Base-by-base conservation (phyloP, 2,797 vertebrate genomes). In the Varecia variegata region DNA sequence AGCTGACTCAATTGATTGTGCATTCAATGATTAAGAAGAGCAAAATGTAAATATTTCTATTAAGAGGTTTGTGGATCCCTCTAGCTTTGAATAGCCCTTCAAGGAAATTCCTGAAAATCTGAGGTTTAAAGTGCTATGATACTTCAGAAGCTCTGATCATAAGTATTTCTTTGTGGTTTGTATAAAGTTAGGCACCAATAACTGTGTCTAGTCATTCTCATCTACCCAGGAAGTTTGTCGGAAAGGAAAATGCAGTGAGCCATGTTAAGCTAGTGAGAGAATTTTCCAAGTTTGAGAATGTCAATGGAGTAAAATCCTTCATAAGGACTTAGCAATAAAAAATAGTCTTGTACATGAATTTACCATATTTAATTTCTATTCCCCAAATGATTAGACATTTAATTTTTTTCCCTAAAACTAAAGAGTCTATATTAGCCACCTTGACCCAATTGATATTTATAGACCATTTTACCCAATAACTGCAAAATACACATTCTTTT, bases 391-490 rank as follows among this genome's bases (percentile, higher is more conserved):
- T 77, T 96, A 77, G 74, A 30, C 74, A 91, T 91, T 95, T 94
- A 93, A 88, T 95, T 93, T 97, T 94, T 92, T 96, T 96, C 40
- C 67, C 67, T 97, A 88, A 97, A 93, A 95, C 65, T 27, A 67
- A 97, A 80, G 25, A 95, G 56, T 71, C 90, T 95, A 2, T 91
- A 93, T 93, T 50, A 97, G 89, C 70, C 84, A 96, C 83, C 88
- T 96, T 97, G 96, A 95, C 87, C 95, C 93, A 95, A 95, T 89
- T 97, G 79, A 87, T 97, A 97, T 97, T 97, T 97, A 97, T 97
- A 97, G 90, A 96, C 25, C 58, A 50, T 91, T 52, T 94, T 94
- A 96, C 82, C 93, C 91, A 97, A 96, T 86, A 97, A 93, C 38
- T 93, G 88, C 23, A 91, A 97, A 95, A 97, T 88, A 58, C 62